These are phyloP conservation scores for Polydesmus complanatus DNA, from an alignment of 2,888 invertebrate species.

Conservation along the genomic window DNA sequence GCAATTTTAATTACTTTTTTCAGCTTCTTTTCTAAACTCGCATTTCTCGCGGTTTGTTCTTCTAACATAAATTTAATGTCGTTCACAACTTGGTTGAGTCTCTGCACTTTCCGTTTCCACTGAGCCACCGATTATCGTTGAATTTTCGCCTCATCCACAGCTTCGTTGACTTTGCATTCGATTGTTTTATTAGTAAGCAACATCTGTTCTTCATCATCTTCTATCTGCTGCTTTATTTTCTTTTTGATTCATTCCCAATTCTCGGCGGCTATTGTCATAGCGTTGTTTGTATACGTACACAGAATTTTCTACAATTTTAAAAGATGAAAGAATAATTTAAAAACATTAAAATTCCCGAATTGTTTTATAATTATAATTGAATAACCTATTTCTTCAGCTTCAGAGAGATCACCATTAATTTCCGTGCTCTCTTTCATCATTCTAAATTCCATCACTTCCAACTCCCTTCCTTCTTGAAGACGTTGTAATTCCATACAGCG, in stretches of 20 bases:
- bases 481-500: constrained; percentile 60
- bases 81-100: constrained; percentile 81
- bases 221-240: constrained; percentile 75
- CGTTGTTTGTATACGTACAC: constrained; percentile 17
- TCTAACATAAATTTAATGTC: constrained; percentile 78
- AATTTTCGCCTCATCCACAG: constrained; percentile 85
- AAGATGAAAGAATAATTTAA: too few species aligned
- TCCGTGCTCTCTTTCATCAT: constrained; percentile 45
- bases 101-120: constrained; percentile 77
- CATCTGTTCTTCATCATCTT: constrained; percentile 83
- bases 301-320: too few species aligned
- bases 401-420: constrained; percentile 53
- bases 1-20: too few species aligned
- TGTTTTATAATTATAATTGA: too few species aligned
- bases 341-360: neutral
- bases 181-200: constrained; percentile 79
- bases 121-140: constrained; percentile 80
- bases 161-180: constrained; percentile 86
- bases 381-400: constrained; percentile 25
- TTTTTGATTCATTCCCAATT: constrained; percentile 73
- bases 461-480: constrained; percentile 65
- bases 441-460: constrained; percentile 69
- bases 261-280: constrained; percentile 62
- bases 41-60: constrained; percentile 83
- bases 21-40: constrained; percentile 87